phyloP scores from a whole-genome alignment of 2,888 invertebrate genomes.

The Lydus trimaculatus region DNA sequence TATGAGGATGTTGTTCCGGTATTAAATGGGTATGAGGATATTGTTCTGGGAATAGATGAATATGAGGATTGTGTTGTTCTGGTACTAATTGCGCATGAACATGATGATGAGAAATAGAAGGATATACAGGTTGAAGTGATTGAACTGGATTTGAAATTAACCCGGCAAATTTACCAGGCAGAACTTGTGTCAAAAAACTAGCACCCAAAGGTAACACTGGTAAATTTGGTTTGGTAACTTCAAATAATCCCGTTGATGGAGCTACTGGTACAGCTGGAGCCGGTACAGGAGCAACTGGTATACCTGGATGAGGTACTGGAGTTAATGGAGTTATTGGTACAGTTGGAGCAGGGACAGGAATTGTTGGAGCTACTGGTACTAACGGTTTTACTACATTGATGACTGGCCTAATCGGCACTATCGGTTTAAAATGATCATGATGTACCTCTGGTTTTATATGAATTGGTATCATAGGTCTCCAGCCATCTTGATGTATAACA shows the following conservation, averaged over 20 bases:
- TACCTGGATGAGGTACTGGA: conserved; percentile 20
- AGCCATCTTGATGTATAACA: conserved; percentile 17
- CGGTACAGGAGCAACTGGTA: conserved; percentile 20
- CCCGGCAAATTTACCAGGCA: conserved; percentile 24
- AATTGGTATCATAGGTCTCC: conserved; percentile 15
- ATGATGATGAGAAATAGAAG: conserved; percentile 16
- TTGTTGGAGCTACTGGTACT: conserved; percentile 15
- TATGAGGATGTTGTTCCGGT: conserved; percentile 18
- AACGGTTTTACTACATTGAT: background rate
- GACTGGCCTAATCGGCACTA: conserved; percentile 13
- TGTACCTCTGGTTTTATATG: background rate
- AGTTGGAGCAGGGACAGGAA: conserved; percentile 17
- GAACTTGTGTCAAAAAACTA: conserved; percentile 35
- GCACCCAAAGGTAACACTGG: conserved; percentile 50
- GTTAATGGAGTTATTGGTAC: conserved; percentile 13
- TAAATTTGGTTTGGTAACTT: conserved; percentile 50
- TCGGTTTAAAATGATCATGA: conserved; percentile 17
- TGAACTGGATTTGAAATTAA: conserved; percentile 24
- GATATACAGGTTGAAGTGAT: conserved; percentile 14
- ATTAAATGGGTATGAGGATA: conserved; percentile 32
- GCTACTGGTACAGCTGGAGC: conserved; percentile 19
- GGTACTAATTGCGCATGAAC: conserved; percentile 28
- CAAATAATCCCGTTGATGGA: conserved; percentile 37
- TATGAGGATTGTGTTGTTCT: conserved; percentile 17
- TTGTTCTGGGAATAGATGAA: conserved; percentile 28